Percentiles rank a stretch among this genome's conserved stretches.
phyloP scores from a whole-genome alignment of 2,888 invertebrate species.

The Pyrgus malvae region DNA sequence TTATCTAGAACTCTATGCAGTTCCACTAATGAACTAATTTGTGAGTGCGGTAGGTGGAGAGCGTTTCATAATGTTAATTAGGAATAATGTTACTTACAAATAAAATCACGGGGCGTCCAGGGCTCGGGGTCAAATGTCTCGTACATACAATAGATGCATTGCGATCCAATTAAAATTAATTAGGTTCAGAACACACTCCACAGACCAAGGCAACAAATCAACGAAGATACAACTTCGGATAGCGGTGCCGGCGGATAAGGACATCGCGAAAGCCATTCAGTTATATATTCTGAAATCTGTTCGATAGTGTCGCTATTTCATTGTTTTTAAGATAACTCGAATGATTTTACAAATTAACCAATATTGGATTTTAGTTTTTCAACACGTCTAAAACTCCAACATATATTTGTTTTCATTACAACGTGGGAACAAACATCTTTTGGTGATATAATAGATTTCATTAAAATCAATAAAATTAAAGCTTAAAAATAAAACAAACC shows the following conservation, averaged over 20 bases:
- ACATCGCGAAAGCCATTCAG: constrained; percentile 42
- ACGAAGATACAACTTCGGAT: constrained; percentile 68
- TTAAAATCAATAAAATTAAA: too few species aligned
- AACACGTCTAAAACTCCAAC: too few species aligned
- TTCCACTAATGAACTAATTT: constrained; percentile 16
- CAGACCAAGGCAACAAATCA: constrained; percentile 72
- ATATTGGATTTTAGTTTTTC: background rate
- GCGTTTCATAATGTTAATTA: constrained; percentile 26
- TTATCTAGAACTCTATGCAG: constrained; percentile 1
- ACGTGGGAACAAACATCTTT: too few species aligned
- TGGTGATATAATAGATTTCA: too few species aligned
- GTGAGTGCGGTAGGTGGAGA: background rate
- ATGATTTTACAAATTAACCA: background rate
- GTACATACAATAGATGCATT: constrained; percentile 50
- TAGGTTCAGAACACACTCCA: constrained; percentile 71
- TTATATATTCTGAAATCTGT: constrained; percentile 44
- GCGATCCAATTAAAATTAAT: constrained; percentile 77
- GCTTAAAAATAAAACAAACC: too few species aligned
- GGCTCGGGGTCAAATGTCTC: constrained; percentile 57
- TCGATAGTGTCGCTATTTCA: constrained; percentile 42
- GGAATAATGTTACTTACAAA: constrained; percentile 29
- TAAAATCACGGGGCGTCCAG: constrained; percentile 45
- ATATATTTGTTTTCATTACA: too few species aligned
- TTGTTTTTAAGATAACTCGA: background rate
- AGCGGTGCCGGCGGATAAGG: constrained; percentile 58